These are phyloP conservation scores for Crotalus adamanteus DNA, from an alignment of 2,797 vertebrate genomes.

Conservation along the genomic window DNA sequence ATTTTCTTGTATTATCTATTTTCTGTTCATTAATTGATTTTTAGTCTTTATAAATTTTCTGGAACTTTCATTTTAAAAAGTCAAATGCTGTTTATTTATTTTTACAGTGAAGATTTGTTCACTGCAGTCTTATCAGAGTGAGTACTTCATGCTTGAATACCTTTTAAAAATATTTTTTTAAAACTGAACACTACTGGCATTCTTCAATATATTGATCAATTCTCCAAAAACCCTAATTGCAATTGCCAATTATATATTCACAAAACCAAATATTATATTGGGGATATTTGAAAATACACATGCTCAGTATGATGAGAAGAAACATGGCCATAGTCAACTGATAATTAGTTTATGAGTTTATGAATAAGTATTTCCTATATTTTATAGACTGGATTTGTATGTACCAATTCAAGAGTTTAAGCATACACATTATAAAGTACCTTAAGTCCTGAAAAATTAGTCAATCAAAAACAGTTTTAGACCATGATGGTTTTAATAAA, in stretches of 20 bases:
- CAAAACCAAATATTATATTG: background rate
- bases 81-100: background rate
- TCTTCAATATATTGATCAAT: background rate
- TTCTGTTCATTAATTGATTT: background rate
- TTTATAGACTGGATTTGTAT: background rate
- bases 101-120: background rate
- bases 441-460: conserved; percentile 42
- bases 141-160: background rate
- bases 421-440: conserved; percentile 42
- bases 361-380: too few species aligned
- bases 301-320: too few species aligned
- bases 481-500: conserved; percentile 41
- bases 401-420: background rate
- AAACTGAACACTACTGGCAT: background rate
- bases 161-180: background rate
- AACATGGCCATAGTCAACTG: background rate
- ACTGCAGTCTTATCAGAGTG: background rate
- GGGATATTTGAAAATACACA: background rate
- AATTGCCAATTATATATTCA: background rate
- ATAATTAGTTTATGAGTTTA: background rate
- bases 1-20: background rate
- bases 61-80: background rate
- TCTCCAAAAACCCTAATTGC: background rate
- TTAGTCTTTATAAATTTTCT: background rate
- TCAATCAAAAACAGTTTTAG: conserved; percentile 41